Percentiles rank a stretch among this genome's conserved stretches.
phyloP scores from a whole-genome alignment of 2,888 invertebrate species.

The Agonopterix arenella region DNA sequence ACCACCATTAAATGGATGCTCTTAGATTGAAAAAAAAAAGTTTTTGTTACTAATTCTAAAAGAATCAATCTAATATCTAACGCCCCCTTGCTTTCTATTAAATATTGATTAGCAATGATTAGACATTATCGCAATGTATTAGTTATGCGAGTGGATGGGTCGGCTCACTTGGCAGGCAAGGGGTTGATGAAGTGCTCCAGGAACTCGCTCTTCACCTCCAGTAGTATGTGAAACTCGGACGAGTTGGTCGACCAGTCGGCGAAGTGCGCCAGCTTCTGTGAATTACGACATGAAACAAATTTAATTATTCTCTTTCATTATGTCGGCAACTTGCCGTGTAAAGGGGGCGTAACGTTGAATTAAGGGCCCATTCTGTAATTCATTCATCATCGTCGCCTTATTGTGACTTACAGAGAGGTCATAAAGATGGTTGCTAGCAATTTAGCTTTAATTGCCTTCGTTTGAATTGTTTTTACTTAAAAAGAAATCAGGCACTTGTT shows the following conservation, averaged over 20 bases:
- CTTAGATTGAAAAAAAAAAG: too few species aligned
- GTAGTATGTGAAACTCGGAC: constrained; percentile 82
- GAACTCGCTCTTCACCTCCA: constrained; percentile 84
- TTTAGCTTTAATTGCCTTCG: too few species aligned
- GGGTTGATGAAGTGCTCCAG: constrained; percentile 81
- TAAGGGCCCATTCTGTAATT: neutral
- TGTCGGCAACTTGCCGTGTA: neutral
- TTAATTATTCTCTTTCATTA: constrained; percentile 31
- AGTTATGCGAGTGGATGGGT: too few species aligned
- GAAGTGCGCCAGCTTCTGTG: constrained; percentile 81
- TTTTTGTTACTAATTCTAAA: too few species aligned
- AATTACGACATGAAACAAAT: constrained; percentile 34
- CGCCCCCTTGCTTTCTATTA: too few species aligned
- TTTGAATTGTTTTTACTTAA: too few species aligned
- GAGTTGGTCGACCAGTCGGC: constrained; percentile 86
- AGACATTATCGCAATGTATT: too few species aligned
- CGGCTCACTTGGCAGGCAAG: constrained; percentile 70
- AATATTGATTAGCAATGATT: too few species aligned
- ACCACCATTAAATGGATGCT: too few species aligned
- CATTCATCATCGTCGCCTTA: neutral
- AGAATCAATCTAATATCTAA: too few species aligned
- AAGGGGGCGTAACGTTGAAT: neutral
- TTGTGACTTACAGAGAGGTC: neutral
- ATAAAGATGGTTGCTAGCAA: too few species aligned
- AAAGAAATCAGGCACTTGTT: too few species aligned